These are phyloP conservation scores for Onychomys leucogaster DNA, from an alignment of 2,797 vertebrate genomes.

Conservation along the genomic window DNA sequence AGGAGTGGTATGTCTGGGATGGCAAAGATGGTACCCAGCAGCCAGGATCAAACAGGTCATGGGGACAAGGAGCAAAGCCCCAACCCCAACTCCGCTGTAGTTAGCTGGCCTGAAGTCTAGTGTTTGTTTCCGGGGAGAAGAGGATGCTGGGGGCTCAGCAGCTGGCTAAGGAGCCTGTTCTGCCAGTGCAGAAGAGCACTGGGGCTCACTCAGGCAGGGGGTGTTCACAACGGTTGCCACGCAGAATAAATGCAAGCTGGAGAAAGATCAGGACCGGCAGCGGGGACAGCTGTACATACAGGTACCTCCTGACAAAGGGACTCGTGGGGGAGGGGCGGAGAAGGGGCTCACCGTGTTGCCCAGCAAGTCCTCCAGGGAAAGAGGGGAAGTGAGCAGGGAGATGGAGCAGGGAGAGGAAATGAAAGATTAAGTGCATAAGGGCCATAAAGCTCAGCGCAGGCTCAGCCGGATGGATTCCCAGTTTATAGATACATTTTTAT, in stretches of 20 bases:
- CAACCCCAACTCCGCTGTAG: background rate
- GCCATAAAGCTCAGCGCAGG: slow-evolving; percentile 77
- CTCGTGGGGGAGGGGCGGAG: background rate
- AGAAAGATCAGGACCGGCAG: background rate
- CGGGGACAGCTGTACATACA: slow-evolving; percentile 55
- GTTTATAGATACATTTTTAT: slow-evolving; percentile 77
- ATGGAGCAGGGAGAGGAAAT: slow-evolving; percentile 81
- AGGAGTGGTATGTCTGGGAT: background rate
- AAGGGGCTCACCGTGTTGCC: background rate
- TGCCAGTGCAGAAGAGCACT: background rate
- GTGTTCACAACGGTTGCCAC: background rate
- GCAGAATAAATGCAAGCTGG: background rate
- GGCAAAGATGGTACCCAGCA: background rate
- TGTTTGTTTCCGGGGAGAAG: background rate
- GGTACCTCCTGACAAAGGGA: slow-evolving; percentile 76
- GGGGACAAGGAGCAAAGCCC: background rate
- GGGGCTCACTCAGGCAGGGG: background rate
- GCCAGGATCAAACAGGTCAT: background rate
- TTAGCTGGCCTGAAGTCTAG: background rate
- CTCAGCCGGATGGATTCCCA: slow-evolving; percentile 76
- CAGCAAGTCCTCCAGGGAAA: slow-evolving; percentile 75
- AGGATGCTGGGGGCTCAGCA: background rate
- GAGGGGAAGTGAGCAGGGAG: slow-evolving; percentile 81
- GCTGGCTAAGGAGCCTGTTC: background rate
- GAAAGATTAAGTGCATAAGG: slow-evolving; percentile 81